Percentiles rank a stretch among this genome's conserved stretches.
phyloP scores from a whole-genome alignment of 2,797 vertebrate genomes.

The Cyclopterus lumpus region DNA sequence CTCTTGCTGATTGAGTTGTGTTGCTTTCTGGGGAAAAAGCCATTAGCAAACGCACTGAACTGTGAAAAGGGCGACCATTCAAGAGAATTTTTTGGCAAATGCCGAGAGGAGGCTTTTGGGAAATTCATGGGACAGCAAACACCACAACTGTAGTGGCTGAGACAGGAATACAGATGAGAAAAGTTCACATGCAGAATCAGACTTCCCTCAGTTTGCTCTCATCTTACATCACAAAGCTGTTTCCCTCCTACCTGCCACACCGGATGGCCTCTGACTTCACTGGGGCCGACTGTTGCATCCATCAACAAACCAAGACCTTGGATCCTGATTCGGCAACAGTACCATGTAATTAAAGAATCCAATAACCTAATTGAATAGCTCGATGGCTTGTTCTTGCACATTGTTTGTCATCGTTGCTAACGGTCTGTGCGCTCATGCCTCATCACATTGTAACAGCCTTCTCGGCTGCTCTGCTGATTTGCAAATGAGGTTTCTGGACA shows the following conservation, averaged over 20 bases:
- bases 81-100: slow-evolving; percentile 69
- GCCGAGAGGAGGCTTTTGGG: slow-evolving; percentile 56
- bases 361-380: slow-evolving; percentile 59
- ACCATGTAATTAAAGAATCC: slow-evolving; percentile 58
- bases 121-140: slow-evolving; percentile 68
- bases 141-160: slow-evolving; percentile 51
- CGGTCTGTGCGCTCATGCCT: slow-evolving; percentile 34
- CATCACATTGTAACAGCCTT: slow-evolving; percentile 34
- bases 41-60: slow-evolving; percentile 78
- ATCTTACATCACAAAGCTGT: slow-evolving; percentile 12
- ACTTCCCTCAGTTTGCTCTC: slow-evolving; percentile 28
- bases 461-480: slow-evolving; percentile 33
- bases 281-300: slow-evolving; percentile 15
- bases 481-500: slow-evolving; percentile 39
- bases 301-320: slow-evolving; percentile 44
- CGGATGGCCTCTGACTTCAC: slow-evolving; percentile 5
- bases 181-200: slow-evolving; percentile 6
- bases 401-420: slow-evolving; percentile 36
- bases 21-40: slow-evolving; percentile 71
- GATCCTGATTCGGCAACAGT: slow-evolving; percentile 56
- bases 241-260: slow-evolving; percentile 4
- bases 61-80: slow-evolving; percentile 80
- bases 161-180: slow-evolving; percentile 59
- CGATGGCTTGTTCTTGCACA: slow-evolving; percentile 37
- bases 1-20: slow-evolving; percentile 77